phyloP scores from a whole-genome alignment of 2,888 invertebrate genomes.

The Cataglyphis cursor region DNA sequence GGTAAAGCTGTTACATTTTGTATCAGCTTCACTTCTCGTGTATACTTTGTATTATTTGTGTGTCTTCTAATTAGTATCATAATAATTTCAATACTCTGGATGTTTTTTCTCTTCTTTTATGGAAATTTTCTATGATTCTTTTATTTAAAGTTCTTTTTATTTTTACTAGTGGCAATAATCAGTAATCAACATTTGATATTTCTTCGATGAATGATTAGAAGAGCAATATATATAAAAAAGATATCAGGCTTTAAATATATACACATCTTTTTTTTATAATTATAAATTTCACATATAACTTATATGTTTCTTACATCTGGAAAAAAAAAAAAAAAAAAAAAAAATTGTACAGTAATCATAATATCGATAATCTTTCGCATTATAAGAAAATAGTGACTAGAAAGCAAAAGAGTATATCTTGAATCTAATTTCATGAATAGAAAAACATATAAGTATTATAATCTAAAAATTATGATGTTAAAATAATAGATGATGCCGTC shows the following conservation, averaged over 20 bases:
- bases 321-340: conserved; percentile 12
- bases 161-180: not conserved
- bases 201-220: conserved; percentile 17
- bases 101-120: not conserved
- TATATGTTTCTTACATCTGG: not conserved
- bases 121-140: not conserved
- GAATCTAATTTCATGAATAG: conserved; percentile 2
- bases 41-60: conserved; percentile 52
- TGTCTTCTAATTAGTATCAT: conserved; percentile 53
- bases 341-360: not conserved
- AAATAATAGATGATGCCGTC: not conserved
- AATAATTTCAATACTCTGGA: conserved; percentile 20
- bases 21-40: conserved; percentile 46
- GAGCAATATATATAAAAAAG: not conserved
- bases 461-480: conserved; percentile 21
- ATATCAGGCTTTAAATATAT: not conserved
- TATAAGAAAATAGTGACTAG: not conserved
- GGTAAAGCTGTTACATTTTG: conserved; percentile 41
- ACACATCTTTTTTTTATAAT: conserved; percentile 19
- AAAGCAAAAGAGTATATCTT: conserved; percentile 18
- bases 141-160: not conserved
- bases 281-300: conserved; percentile 3
- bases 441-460: conserved; percentile 16
- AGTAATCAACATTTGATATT: not conserved
- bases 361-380: conserved; percentile 17